Evolutionary conservation across 2,113 vertebrate species (phyloP).

Genomic region (Emydocephalus ijimae): DNA sequence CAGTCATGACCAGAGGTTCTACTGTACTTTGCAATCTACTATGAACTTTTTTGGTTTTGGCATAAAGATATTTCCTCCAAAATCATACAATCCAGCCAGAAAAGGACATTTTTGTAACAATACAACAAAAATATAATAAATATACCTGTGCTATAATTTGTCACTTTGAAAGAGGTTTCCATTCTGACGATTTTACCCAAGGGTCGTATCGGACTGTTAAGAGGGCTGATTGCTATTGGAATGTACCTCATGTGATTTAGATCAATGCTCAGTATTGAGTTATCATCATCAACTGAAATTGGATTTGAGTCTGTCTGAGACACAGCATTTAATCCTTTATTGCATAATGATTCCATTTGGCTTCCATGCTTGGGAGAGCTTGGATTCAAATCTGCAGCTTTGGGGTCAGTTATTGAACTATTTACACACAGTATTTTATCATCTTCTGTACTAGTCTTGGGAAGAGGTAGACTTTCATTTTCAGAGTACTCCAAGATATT

Average conservation of each 20-base stretch:
- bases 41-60: not conserved
- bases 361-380: slow-evolving; percentile 50
- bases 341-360: slow-evolving; percentile 40
- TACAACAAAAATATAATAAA: slow-evolving; percentile 9
- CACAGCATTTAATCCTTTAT: slow-evolving; percentile 39
- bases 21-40: not conserved
- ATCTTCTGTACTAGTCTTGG: rapidly evolving
- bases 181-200: slow-evolving; percentile 70
- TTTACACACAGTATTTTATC: slow-evolving; percentile 30
- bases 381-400: slow-evolving; percentile 55
- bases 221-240: slow-evolving; percentile 88
- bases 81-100: not conserved
- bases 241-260: slow-evolving; percentile 83
- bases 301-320: slow-evolving; percentile 58
- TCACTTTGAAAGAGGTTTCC: slow-evolving; percentile 73
- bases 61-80: not conserved
- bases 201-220: slow-evolving; percentile 86
- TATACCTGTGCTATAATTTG: slow-evolving; percentile 83
- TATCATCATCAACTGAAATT: slow-evolving; percentile 80
- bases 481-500: not conserved
- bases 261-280: slow-evolving; percentile 87
- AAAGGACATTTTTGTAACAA: not conserved
- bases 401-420: slow-evolving; percentile 40
- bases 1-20: no score
- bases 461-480: slow-evolving; percentile 33